phyloP scores from a whole-genome alignment of 2,797 vertebrate species.

The Channa striata region DNA sequence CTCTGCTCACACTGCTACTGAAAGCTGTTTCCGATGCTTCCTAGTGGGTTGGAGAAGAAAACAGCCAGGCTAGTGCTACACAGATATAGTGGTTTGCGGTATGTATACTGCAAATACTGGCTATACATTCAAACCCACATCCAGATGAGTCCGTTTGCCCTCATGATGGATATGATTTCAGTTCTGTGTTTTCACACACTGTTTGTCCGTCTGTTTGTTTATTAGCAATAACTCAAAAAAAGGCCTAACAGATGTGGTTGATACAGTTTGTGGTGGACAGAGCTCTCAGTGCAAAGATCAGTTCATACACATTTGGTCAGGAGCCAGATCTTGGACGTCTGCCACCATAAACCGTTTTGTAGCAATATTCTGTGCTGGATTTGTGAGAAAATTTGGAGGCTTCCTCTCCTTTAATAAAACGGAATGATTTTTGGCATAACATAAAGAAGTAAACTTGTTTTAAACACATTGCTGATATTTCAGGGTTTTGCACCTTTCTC shows the following conservation, averaged over 20 bases:
- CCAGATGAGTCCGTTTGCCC: not conserved
- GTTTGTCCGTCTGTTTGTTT: conserved; percentile 16
- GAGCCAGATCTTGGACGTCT: conserved; percentile 28
- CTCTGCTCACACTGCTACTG: conserved; percentile 24
- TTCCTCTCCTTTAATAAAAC: conserved; percentile 24
- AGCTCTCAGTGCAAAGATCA: conserved; percentile 45
- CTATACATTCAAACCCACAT: not conserved
- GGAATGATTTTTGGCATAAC: conserved; percentile 2
- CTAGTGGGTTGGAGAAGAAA: not conserved
- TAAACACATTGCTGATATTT: not conserved
- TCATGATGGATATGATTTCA: not conserved
- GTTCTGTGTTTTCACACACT: conserved; percentile 6
- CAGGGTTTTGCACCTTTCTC: not conserved
- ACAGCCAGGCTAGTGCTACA: not conserved
- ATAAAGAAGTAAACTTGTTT: not conserved
- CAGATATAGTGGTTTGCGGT: not conserved
- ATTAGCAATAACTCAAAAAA: conserved; percentile 10
- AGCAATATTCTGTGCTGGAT: conserved; percentile 8
- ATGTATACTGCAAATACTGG: not conserved
- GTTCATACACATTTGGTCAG: conserved; percentile 13
- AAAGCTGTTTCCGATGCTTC: conserved; percentile 14
- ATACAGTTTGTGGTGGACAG: conserved; percentile 5
- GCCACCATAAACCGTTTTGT: conserved; percentile 19
- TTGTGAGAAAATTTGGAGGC: conserved; percentile 15
- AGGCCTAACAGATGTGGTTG: conserved; percentile 21